Evolutionary conservation across 1,140 invertebrate genomes (phyloP), one percentile per base, ranked within the genome.

Genomic region (Rhagoletis zephyria): DNA sequence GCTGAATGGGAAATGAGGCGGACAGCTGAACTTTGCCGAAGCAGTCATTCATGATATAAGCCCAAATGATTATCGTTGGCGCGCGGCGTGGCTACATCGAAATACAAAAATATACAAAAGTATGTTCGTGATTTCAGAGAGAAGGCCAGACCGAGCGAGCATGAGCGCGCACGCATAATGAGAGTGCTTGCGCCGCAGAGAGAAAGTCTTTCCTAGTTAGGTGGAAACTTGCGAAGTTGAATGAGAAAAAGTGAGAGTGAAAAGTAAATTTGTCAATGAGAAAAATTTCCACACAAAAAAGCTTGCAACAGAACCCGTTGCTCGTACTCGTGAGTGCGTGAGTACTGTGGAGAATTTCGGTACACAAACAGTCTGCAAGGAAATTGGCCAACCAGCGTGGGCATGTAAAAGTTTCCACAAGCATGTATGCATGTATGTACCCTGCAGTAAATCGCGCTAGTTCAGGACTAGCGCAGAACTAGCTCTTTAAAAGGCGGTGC

Each of bases 41-140:
- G n/a, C 74, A 51, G 16, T 81, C 74, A 81, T 81, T 81, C 74
- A 81, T 81, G 51, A 81, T 56, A 81, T 5, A 48, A 81, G 74
- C 6, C 45, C n/a, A 9, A n/a, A 3, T 4, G 14, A 4, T 30
- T 19, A 3, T 6, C 10, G 64, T 30, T 30, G 12, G 16, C 61
- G 16, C 9, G 16, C 12, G 16, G 4, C 61, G 61, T 12, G 61
- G 9, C 3, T 12, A 16, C 10, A 63, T 16, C 4, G 6, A 1
- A 14, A 63, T 4, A 63, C 12, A 63, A 12, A 63, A 6, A 63
- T 63, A n/a, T 12, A 63, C 10, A n/a, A 4, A 63, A 63, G 61
- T 63, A 63, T 63, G 61, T 4, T 4, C 9, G 7, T 4, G 61
- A 63, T 10, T 56, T 56, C 4, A 56, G 51, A 4, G 51, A 56